phyloP scores from a whole-genome alignment of 2,113 vertebrate species.

The Caretta caretta region DNA sequence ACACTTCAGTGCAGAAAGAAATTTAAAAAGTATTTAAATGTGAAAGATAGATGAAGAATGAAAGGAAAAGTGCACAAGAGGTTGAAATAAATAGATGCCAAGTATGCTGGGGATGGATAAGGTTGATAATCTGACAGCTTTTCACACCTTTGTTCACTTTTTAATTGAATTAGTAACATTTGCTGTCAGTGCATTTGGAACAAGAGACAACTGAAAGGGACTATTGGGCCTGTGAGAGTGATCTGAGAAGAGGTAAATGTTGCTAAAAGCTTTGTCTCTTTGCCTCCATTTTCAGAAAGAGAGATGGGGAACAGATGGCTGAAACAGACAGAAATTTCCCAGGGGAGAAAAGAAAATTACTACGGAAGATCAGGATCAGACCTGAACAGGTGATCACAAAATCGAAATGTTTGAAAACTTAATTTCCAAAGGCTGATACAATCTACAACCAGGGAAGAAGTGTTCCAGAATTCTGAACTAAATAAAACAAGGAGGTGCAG shows the following conservation, averaged over 20 bases:
- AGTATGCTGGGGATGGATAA: conserved; percentile 34
- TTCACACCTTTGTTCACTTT: conserved; percentile 35
- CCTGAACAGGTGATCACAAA: conserved; percentile 70
- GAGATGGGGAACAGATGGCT: conserved; percentile 60
- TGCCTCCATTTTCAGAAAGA: conserved; percentile 35
- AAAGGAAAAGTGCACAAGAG: conserved; percentile 15
- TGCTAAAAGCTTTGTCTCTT: conserved; percentile 50
- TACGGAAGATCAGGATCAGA: conserved; percentile 68
- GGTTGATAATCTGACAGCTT: conserved; percentile 49
- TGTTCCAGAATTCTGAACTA: conserved; percentile 22
- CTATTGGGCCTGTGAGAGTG: conserved; percentile 49
- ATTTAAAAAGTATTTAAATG: not conserved
- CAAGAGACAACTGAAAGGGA: conserved; percentile 33
- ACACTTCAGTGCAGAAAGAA: conserved; percentile 43
- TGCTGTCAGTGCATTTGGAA: conserved; percentile 37
- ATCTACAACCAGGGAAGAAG: not conserved
- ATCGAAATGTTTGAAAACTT: conserved; percentile 66
- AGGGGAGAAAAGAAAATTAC: conserved; percentile 68
- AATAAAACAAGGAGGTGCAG: not conserved
- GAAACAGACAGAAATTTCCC: conserved; percentile 66
- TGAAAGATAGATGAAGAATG: conserved; percentile 57
- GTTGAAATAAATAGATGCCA: conserved; percentile 56
- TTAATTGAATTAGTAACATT: conserved; percentile 47
- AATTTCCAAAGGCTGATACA: conserved; percentile 62
- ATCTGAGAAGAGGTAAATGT: conserved; percentile 4